These are phyloP conservation scores for Paralvinella palmiformis DNA, from an alignment of 1,140 invertebrate species.

Conservation along the genomic window DNA sequence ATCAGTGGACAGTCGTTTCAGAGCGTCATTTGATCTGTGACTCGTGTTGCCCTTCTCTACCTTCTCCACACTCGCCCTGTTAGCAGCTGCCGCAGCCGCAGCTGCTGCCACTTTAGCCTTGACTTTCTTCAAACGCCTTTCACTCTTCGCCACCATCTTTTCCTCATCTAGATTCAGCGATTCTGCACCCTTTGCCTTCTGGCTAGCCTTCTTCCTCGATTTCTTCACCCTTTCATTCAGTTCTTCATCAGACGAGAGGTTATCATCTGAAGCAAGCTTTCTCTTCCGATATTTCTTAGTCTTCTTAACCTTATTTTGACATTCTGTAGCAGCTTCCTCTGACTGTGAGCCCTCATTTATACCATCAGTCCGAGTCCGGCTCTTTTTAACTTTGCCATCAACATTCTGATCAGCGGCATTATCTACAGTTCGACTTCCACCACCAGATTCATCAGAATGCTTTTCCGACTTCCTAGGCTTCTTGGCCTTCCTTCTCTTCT, in stretches of 20 bases:
- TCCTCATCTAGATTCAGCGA: not conserved
- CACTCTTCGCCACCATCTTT: slow-evolving; percentile 4
- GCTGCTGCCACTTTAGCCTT: not conserved
- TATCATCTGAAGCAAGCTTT: not conserved
- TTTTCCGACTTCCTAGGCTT: not conserved
- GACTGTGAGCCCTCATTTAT: not conserved
- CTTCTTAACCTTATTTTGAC: slow-evolving; percentile 12
- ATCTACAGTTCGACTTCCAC: no score
- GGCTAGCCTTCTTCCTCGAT: not conserved
- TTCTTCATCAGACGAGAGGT: not conserved
- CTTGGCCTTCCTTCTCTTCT: slow-evolving; percentile 15
- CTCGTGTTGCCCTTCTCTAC: no score
- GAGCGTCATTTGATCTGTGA: no score
- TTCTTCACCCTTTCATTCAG: not conserved
- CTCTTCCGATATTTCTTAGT: slow-evolving; percentile 4
- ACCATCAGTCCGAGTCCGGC: not conserved
- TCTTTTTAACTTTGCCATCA: no score
- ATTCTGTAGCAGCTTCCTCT: not conserved
- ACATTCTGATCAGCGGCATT: no score
- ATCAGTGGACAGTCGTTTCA: no score
- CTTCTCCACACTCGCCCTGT: not conserved
- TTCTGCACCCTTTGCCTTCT: not conserved
- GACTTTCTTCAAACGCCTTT: not conserved
- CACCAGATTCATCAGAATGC: not conserved
- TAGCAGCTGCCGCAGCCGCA: not conserved